Percentiles rank a stretch among this genome's conserved stretches.
phyloP scores from a whole-genome alignment of 2,888 invertebrate species.

The Hipparchia semele region DNA sequence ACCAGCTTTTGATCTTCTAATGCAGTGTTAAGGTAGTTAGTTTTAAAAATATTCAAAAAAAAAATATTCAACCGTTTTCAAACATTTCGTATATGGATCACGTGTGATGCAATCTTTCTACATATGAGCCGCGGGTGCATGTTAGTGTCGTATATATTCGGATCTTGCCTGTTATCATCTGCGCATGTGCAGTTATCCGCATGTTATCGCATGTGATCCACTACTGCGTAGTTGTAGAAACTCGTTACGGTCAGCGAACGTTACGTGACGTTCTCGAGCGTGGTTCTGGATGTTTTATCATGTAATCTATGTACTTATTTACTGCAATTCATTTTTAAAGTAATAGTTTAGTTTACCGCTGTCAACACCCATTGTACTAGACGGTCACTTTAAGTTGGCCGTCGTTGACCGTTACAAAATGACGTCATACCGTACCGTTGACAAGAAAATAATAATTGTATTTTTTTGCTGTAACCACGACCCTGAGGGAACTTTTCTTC shows the following conservation, averaged over 20 bases:
- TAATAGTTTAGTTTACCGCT: neutral
- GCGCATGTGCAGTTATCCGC: slow-evolving; percentile 50
- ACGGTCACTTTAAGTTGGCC: too few relatives aligned
- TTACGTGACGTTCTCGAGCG: slow-evolving; percentile 31
- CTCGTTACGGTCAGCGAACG: slow-evolving; percentile 38
- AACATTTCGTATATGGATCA: too few relatives aligned
- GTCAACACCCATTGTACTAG: neutral
- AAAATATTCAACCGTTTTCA: too few relatives aligned
- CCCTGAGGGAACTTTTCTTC: too few relatives aligned
- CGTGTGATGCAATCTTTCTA: neutral
- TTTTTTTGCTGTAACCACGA: too few relatives aligned
- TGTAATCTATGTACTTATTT: neutral
- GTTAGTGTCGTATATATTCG: neutral
- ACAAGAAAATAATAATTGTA: too few relatives aligned
- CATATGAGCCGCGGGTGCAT: neutral
- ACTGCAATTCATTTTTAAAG: slow-evolving; percentile 2
- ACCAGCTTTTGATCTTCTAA: too few relatives aligned
- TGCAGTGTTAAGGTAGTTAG: too few relatives aligned
- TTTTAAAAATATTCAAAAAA: too few relatives aligned
- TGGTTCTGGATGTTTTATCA: slow-evolving; percentile 23
- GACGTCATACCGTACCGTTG: too few relatives aligned
- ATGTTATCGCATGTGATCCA: slow-evolving; percentile 51
- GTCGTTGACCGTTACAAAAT: too few relatives aligned
- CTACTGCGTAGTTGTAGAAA: slow-evolving; percentile 73
- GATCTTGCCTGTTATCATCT: neutral